A percentile compares a stretch with the other conserved stretches of the same genome.
phyloP scores from a whole-genome alignment of 2,888 invertebrate genomes.

The Psococerastis gibbosa region DNA sequence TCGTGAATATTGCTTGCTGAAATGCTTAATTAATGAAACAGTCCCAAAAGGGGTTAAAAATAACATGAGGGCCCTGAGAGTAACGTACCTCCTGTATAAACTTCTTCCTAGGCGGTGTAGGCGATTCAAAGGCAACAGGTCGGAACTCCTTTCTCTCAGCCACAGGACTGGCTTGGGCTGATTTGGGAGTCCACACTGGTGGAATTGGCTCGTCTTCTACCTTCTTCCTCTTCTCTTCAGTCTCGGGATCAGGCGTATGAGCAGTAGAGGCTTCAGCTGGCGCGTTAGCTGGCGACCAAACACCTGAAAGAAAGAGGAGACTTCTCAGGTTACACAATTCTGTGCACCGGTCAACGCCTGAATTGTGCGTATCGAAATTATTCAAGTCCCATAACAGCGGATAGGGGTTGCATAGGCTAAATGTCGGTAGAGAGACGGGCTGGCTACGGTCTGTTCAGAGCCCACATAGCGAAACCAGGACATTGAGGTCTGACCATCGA shows the following conservation, averaged over 20 bases:
- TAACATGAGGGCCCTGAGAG: no score
- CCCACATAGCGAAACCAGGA: no score
- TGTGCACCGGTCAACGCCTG: no score
- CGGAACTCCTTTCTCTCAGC: slow-evolving; percentile 58
- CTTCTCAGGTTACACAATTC: slow-evolving; percentile 14
- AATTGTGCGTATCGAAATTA: no score
- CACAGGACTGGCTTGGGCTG: slow-evolving; percentile 50
- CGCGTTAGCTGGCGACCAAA: slow-evolving; percentile 40
- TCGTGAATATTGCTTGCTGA: no score
- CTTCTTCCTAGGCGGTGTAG: slow-evolving; percentile 36
- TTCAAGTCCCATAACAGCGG: no score
- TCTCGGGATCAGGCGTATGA: slow-evolving; percentile 16
- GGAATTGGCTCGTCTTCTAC: slow-evolving; percentile 34
- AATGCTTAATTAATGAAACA: no score
- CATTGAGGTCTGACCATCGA: no score
- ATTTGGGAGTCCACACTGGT: slow-evolving; percentile 61
- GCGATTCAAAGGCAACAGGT: slow-evolving; percentile 57
- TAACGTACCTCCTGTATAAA: slow-evolving; percentile 25
- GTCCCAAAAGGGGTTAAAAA: no score
- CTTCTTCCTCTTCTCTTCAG: slow-evolving; percentile 17
- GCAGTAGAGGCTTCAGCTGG: slow-evolving; percentile 28
- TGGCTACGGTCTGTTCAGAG: no score
- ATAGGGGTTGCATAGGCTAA: no score
- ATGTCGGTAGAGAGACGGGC: no score
- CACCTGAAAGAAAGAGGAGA: slow-evolving; percentile 26